Evolutionary conservation across 2,888 invertebrate species (phyloP), one percentile per base, ranked within the genome.

Genomic region (Cephus rjabovi): DNA sequence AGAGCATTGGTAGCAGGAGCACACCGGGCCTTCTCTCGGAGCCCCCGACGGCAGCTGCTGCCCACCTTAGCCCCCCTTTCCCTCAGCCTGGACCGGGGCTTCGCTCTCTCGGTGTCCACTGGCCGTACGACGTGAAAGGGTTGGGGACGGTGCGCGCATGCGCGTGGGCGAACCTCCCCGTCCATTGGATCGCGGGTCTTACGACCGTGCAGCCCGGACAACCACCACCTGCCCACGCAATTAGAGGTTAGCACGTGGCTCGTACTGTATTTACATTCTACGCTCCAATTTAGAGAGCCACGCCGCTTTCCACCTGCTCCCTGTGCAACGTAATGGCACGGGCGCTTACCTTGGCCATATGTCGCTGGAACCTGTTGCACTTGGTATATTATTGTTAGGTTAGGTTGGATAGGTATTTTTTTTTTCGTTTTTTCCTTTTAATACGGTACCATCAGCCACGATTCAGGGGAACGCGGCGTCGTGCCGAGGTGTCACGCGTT

Each of bases 151-250:
- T 23, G 2, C 15, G 56, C 56, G 56, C 56, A 56, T 56, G 56
- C 56, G 56, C 56, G 56, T 56, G 23, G 56, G 56, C 56, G 56
- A 23, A 37, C 12, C 23, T 15, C 56, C 23, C 9, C 9, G 9
- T 56, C 23, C 23, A 56, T 56, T 23, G 56, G 56, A 56, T 23
- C 23, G 56, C 23, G 56, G 56, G 23, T 23, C 56, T 56, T 23
- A 56, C 23, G 56, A 23, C 23, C 35, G 74, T 34, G 34, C 11
- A 30, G n/a, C n/a, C 11, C 35, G 34, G 74, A 23, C 78, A 70
- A 79, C 74, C 78, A 86, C 83, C 86, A 86, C 83, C 86, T 87
- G 87, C 82, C 81, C 81, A 76, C 77, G 83, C 82, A 85, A 86
- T 83, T 86, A 86, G 79, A 80, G 74, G 77, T 74, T 15, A 80